Evolutionary conservation across 30 jellyfish, hydroid and myxozoan genomes (phyloP).

Genomic region (Clytia hemisphaerica): DNA sequence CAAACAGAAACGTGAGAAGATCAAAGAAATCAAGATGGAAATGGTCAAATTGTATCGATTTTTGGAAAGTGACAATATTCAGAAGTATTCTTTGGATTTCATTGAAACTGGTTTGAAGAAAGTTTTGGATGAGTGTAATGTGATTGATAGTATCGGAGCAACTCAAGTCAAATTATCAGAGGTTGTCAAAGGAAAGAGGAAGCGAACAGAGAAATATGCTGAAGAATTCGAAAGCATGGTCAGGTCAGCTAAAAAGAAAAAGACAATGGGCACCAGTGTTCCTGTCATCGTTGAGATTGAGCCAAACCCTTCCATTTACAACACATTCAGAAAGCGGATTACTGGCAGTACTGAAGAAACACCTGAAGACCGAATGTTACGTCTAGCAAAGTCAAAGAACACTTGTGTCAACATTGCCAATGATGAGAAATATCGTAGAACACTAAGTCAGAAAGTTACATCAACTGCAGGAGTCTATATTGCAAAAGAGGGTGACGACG

Average conservation of each 20-base stretch:
- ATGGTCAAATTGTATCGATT: constrained; percentile 11
- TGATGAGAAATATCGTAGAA: constrained; percentile 11
- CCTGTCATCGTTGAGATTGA: constrained; percentile 32
- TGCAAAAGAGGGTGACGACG: constrained; percentile 5
- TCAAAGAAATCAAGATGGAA: constrained; percentile 25
- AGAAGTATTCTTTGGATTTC: constrained; percentile 29
- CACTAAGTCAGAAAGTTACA: constrained; percentile 18
- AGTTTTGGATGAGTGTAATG: constrained; percentile 29
- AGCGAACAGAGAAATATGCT: constrained; percentile 13
- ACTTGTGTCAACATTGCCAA: constrained; percentile 16
- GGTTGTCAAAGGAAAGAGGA: not conserved
- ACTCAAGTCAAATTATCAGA: constrained; percentile 13
- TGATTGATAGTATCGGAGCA: constrained; percentile 32
- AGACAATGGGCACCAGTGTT: constrained; percentile 23
- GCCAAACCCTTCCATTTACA: constrained; percentile 6
- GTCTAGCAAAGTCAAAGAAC: constrained; percentile 16
- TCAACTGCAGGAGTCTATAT: constrained; percentile 8
- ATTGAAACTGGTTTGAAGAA: constrained; percentile 33
- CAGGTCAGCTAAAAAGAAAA: constrained; percentile 10
- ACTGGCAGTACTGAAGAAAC: constrained; percentile 15
- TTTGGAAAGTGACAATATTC: constrained; percentile 30
- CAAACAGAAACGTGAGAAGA: not conserved
- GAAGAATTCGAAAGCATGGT: constrained; percentile 16
- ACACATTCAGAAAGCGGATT: not conserved
- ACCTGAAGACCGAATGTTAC: constrained; percentile 11